These are phyloP conservation scores for Larimichthys crocea DNA, from an alignment of 2,113 vertebrate genomes.

Conservation along the genomic window DNA sequence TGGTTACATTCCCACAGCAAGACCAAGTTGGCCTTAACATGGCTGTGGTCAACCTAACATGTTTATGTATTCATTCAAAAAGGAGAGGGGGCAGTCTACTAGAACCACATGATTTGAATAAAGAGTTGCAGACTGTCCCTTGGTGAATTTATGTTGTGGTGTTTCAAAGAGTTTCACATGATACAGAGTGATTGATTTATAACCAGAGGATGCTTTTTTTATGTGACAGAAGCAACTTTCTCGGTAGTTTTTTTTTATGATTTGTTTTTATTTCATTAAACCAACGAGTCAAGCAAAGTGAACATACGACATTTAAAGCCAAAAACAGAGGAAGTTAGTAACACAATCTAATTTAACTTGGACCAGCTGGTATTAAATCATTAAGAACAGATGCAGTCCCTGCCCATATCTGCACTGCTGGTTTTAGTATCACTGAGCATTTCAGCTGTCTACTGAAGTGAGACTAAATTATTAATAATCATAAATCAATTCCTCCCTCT, in stretches of 20 bases:
- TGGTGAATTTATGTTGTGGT: neutral
- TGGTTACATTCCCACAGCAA: constrained; percentile 64
- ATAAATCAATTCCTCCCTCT: constrained; percentile 11
- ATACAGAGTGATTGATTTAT: neutral
- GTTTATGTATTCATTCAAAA: constrained; percentile 45
- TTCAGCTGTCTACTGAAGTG: constrained; percentile 38
- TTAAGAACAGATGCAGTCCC: constrained; percentile 27
- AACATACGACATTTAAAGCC: neutral
- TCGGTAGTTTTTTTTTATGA: no score
- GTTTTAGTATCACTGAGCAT: constrained; percentile 37
- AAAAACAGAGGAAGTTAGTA: constrained; percentile 4
- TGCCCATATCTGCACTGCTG: constrained; percentile 30
- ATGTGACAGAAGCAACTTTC: neutral
- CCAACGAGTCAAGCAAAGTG: neutral
- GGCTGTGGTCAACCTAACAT: constrained; percentile 35
- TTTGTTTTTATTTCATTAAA: neutral
- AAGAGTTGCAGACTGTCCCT: neutral
- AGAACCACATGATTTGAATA: neutral
- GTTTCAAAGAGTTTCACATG: neutral
- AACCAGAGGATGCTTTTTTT: neutral
- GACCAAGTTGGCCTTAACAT: constrained; percentile 42
- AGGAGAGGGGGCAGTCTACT: neutral
- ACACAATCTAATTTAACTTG: constrained; percentile 23
- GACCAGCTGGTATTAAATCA: constrained; percentile 53
- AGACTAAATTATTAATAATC: constrained; percentile 41